A percentile compares a stretch with the other conserved stretches of the same genome.
Conservation (phyloP, 1,140 invertebrate genomes). For the Antheraea pernyi region DNA sequence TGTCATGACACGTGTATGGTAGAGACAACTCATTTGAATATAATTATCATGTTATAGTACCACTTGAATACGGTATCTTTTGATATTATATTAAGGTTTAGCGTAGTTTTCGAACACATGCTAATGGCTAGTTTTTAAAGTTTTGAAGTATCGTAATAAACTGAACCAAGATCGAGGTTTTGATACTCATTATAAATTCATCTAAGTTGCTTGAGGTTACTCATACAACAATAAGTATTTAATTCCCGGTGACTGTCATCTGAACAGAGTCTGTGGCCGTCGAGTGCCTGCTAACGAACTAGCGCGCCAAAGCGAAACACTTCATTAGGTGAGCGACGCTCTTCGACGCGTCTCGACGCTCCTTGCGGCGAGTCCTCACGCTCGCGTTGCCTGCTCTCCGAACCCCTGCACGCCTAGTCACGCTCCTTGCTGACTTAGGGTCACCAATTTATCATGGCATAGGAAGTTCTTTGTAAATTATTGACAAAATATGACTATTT, state of each 20-base stretch:
- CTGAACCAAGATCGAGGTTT: background rate
- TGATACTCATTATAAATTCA: background rate
- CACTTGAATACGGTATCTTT: too few relatives aligned
- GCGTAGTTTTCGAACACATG: too few relatives aligned
- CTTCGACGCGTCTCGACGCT: constrained; percentile 36
- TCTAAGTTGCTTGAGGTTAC: constrained; percentile 49
- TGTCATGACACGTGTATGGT: too few relatives aligned
- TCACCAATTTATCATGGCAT: constrained; percentile 11
- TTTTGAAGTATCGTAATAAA: too few relatives aligned
- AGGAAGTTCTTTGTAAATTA: too few relatives aligned
- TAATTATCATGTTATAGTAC: too few relatives aligned
- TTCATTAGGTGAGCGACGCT: constrained; percentile 76
- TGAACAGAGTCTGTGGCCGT: constrained; percentile 67
- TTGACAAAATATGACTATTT: background rate
- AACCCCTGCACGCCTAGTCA: constrained; percentile 16
- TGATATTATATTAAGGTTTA: too few relatives aligned
- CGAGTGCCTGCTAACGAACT: constrained; percentile 75
- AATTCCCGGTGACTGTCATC: constrained; percentile 74
- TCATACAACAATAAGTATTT: constrained; percentile 74
- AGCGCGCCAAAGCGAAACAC: constrained; percentile 77
- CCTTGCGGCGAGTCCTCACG: constrained; percentile 14
- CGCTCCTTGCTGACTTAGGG: constrained; percentile 44
- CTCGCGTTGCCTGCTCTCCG: constrained; percentile 24
- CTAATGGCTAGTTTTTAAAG: too few relatives aligned
- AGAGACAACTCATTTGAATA: too few relatives aligned